phyloP scores from a whole-genome alignment of 92 coral and sea anemone genomes.

The Paramuricea clavata region DNA sequence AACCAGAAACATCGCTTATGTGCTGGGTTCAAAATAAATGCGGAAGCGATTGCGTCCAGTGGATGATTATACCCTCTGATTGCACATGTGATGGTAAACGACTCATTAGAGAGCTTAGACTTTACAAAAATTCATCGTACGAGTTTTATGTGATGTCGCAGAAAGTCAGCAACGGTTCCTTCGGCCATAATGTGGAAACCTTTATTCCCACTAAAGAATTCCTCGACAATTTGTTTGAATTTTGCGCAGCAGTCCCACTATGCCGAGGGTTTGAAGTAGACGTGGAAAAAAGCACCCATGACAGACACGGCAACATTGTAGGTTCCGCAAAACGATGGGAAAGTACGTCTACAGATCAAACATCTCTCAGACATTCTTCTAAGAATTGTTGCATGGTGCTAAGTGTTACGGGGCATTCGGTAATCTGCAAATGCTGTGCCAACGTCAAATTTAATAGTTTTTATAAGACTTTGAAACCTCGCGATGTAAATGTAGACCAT shows the following conservation, averaged over 20 bases:
- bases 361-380: conserved; percentile 26
- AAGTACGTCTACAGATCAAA: not conserved
- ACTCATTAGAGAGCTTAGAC: conserved; percentile 33
- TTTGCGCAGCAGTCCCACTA: conserved; percentile 27
- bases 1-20: conserved; percentile 8
- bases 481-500: conserved; percentile 1
- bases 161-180: conserved; percentile 9
- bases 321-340: conserved; percentile 38
- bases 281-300: not conserved
- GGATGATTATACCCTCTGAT: conserved; percentile 35
- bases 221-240: conserved; percentile 39
- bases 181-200: not conserved
- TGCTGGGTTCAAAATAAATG: conserved; percentile 27
- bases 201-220: not conserved
- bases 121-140: not conserved
- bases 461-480: conserved; percentile 12
- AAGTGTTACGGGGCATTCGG: conserved; percentile 18
- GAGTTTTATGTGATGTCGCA: conserved; percentile 24
- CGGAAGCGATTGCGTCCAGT: not conserved
- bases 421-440: conserved; percentile 35
- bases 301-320: not conserved
- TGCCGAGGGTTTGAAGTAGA: conserved; percentile 45
- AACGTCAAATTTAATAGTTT: conserved; percentile 10
- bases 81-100: conserved; percentile 20
- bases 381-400: conserved; percentile 14